Evolutionary conservation across 1,140 invertebrate genomes (phyloP).

Genomic region (Aphelinus certus): DNA sequence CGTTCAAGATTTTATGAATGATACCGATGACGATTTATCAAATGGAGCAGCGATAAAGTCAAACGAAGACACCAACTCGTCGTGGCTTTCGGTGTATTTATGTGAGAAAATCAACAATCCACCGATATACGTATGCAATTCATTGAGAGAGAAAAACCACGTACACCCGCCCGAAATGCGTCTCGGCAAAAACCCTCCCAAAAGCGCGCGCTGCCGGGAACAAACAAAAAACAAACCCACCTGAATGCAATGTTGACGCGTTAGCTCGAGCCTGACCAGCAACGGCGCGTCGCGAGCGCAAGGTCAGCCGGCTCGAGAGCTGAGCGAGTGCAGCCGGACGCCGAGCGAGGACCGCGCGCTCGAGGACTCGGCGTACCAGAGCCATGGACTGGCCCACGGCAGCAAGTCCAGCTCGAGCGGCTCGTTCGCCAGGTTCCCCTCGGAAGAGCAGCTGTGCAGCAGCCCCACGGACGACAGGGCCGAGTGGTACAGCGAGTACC

Average conservation of each 20-base stretch:
- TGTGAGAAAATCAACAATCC: no score
- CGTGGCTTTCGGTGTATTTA: no score
- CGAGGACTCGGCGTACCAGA: slow-evolving; percentile 71
- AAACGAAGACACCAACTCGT: no score
- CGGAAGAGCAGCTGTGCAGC: slow-evolving; percentile 64
- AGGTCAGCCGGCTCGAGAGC: background rate
- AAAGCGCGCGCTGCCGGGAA: no score
- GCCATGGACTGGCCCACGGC: slow-evolving; percentile 64
- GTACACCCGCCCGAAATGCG: no score
- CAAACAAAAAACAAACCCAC: background rate
- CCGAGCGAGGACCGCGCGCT: slow-evolving; percentile 67
- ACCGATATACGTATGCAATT: no score
- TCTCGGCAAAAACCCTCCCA: no score
- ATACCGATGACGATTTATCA: no score
- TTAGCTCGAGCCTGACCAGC: slow-evolving; percentile 13
- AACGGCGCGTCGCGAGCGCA: background rate
- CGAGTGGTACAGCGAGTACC: slow-evolving; percentile 72
- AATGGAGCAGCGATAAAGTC: no score
- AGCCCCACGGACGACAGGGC: slow-evolving; percentile 53
- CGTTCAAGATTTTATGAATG: no score
- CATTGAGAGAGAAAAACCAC: no score
- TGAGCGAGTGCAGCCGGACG: slow-evolving; percentile 60
- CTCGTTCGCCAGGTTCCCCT: slow-evolving; percentile 67
- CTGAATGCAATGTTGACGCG: background rate
- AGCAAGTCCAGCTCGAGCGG: slow-evolving; percentile 66